Evolutionary conservation across 2,888 invertebrate species (phyloP), one percentile per base, ranked within the genome.

Genomic region (Achlya flavicornis): DNA sequence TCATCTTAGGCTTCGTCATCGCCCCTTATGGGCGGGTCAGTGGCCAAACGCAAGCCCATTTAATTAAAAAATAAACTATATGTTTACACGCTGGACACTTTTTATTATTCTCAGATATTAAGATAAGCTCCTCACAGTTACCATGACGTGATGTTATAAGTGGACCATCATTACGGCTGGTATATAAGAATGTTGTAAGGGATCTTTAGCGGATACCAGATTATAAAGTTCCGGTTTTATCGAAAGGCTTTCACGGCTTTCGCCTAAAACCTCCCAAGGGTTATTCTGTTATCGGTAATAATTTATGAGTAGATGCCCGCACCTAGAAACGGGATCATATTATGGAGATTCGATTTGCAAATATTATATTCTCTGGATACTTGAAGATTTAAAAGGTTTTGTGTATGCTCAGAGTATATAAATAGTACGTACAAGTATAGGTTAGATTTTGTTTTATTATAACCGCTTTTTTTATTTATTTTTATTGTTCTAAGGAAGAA

Each of bases 171-270:
- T 10, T 38, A 38, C 8, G 10, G 38, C 8, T 38, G 38, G 10
- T 38, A 8, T 10, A 10, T 10, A 38, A 53, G 19, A 19, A 53
- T 19, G 10, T 53, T 53, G 53, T n/a, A 53, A 3, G 19, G 53
- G 10, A 53, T 53, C 53, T 53, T 16, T 53, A 19, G n/a, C 19
- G 66, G 74, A 74, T 78, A 77, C 73, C 68, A 64, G 58, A 53
- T 48, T 67, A 77, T 76, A 79, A 78, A 78, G 66, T 63, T 66
- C 58, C 38, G 72, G 73, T 74, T 81, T 82, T 81, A 80, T 80
- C 76, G 76, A 67, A 66, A 74, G 69, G 70, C 71, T 76, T 71
- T 73, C 70, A 70, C 68, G 66, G 74, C 69, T 77, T 72, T 69
- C 68, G 66, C 62, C 63, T 63, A 69, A 57, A 48, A 65, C 67